A percentile compares a stretch with the other conserved stretches of the same genome.
Conservation (phyloP, 2,113 vertebrate genomes). For the Mionectes macconnelli region DNA sequence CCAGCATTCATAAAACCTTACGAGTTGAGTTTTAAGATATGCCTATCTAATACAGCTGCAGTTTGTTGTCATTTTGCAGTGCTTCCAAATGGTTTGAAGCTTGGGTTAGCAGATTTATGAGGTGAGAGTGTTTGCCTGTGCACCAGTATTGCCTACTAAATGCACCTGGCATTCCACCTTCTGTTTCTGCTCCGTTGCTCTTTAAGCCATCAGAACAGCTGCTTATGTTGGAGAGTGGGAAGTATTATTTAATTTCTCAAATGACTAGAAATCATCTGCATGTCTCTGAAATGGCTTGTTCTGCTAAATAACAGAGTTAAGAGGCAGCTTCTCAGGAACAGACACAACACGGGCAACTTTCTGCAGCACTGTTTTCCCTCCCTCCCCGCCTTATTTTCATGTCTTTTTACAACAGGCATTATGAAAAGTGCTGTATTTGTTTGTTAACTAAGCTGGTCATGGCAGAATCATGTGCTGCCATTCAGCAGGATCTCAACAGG, state of each 20-base stretch:
- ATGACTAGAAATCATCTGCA: background rate
- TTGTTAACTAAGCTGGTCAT: background rate
- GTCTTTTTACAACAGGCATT: background rate
- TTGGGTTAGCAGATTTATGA: background rate
- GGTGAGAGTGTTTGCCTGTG: too few relatives aligned
- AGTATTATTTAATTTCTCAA: background rate
- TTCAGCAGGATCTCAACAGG: background rate
- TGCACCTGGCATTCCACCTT: background rate
- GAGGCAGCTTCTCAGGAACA: background rate
- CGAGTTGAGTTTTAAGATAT: background rate
- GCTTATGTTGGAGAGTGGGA: background rate
- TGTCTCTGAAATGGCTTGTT: background rate
- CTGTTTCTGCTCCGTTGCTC: background rate
- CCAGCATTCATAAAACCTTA: background rate
- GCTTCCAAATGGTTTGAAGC: background rate
- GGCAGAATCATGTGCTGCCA: background rate
- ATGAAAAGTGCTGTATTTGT: background rate
- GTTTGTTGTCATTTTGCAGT: background rate
- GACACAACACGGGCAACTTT: accelerated
- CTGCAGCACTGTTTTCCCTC: accelerated
- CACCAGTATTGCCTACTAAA: background rate
- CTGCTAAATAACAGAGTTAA: too few relatives aligned
- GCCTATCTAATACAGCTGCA: background rate
- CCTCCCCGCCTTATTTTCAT: too few relatives aligned
- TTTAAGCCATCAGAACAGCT: background rate